These are phyloP conservation scores for Maconellicoccus hirsutus DNA, from an alignment of 1,140 invertebrate species.

Conservation along the genomic window DNA sequence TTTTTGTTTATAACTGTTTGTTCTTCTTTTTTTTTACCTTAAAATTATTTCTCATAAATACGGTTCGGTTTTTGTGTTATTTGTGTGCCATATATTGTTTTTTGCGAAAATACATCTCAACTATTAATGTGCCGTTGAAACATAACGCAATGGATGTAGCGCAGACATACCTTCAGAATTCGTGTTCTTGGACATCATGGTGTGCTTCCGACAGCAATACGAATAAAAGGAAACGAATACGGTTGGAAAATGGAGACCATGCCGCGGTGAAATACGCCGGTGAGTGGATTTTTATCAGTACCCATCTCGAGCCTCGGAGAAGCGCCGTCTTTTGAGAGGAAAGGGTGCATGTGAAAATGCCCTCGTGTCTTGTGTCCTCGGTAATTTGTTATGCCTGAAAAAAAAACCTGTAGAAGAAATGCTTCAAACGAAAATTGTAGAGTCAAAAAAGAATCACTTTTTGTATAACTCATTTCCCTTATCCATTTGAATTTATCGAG, in stretches of 20 bases:
- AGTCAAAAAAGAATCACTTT: no score
- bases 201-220: not conserved
- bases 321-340: no score
- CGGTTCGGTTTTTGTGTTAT: not conserved
- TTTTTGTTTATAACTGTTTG: not conserved
- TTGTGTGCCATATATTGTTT: not conserved
- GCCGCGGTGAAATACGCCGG: not conserved
- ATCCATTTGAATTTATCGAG: no score
- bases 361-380: no score
- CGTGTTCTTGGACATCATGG: constrained; percentile 8
- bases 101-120: not conserved
- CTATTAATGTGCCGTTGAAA: constrained; percentile 4
- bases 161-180: constrained; percentile 15
- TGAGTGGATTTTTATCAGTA: no score
- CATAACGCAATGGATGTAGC: constrained; percentile 14
- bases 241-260: not conserved
- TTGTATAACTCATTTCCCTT: no score
- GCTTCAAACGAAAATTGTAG: no score
- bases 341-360: no score
- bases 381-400: no score
- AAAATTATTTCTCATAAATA: not conserved
- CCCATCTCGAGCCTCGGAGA: no score
- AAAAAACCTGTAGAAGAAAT: no score
- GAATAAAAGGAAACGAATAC: not conserved
- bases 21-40: not conserved